phyloP scores from a whole-genome alignment of 2,888 invertebrate genomes.

The Parasteatoda lunata region DNA sequence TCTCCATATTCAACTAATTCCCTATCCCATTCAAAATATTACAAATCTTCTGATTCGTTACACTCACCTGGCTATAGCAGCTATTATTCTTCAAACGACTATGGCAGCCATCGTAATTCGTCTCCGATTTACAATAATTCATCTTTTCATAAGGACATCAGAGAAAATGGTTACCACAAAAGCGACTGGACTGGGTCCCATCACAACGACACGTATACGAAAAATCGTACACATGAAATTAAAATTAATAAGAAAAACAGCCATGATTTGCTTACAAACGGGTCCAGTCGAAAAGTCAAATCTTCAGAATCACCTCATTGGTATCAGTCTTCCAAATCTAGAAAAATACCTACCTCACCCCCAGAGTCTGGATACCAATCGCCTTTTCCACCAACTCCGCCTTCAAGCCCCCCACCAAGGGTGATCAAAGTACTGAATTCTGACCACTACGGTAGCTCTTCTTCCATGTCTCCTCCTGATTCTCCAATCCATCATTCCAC shows the following conservation, averaged over 20 bases:
- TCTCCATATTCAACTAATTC: constrained; percentile 46
- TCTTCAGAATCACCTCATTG: constrained; percentile 10
- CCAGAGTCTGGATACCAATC: constrained; percentile 65
- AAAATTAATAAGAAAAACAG: constrained; percentile 38
- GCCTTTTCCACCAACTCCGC: constrained; percentile 62
- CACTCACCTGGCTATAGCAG: constrained; percentile 58
- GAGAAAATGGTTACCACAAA: constrained; percentile 20
- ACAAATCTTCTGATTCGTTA: constrained; percentile 60
- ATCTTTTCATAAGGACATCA: constrained; percentile 30
- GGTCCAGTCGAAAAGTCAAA: constrained; percentile 16
- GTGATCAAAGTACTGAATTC: constrained; percentile 48
- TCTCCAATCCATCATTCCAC: constrained; percentile 42
- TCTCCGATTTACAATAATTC: constrained; percentile 57
- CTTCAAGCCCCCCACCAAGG: constrained; percentile 62
- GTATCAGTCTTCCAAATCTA: constrained; percentile 29
- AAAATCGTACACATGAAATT: constrained; percentile 38
- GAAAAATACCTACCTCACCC: constrained; percentile 58
- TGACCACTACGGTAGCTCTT: constrained; percentile 55
- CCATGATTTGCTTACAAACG: constrained; percentile 47
- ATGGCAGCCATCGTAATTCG: constrained; percentile 40
- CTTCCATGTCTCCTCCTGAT: constrained; percentile 51
- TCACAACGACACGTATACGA: constrained; percentile 38
- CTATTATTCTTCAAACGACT: constrained; percentile 56
- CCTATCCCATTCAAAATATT: constrained; percentile 58
- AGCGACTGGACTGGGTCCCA: constrained; percentile 27